phyloP scores from a whole-genome alignment of 2,888 invertebrate genomes.

The Platycnemis pennipes region DNA sequence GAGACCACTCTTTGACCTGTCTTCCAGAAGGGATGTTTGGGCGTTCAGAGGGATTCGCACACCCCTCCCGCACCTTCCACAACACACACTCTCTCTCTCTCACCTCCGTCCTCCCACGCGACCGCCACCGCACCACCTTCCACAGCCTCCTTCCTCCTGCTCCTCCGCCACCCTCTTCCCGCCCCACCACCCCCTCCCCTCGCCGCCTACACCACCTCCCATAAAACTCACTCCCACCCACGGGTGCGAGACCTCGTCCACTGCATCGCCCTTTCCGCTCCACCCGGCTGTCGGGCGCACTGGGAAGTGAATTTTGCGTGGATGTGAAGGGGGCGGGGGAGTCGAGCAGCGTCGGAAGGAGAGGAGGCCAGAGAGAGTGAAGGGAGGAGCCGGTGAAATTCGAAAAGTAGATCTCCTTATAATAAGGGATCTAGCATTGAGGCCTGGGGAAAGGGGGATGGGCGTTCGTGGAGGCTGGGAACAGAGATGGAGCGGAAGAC shows the following conservation, averaged over 20 bases:
- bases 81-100: neutral
- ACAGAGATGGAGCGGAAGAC: too few species aligned
- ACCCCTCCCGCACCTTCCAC: neutral
- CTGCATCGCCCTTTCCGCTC: neutral
- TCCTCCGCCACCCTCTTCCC: neutral
- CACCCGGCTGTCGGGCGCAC: neutral
- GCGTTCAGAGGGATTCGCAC: neutral
- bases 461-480: too few species aligned
- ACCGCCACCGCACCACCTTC: neutral
- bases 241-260: neutral
- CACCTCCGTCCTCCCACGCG: slow-evolving; percentile 9
- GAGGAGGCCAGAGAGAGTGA: neutral
- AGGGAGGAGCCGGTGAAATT: too few species aligned
- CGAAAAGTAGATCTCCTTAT: too few species aligned
- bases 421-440: too few species aligned
- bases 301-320: neutral
- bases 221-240: slow-evolving; percentile 40
- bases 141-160: slow-evolving; percentile 14
- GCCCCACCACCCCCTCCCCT: slow-evolving; percentile 11
- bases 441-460: too few species aligned
- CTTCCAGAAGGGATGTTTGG: neutral
- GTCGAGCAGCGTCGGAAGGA: too few species aligned
- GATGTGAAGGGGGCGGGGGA: neutral
- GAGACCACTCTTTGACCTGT: neutral
- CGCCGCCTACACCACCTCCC: neutral